phyloP scores from a whole-genome alignment of 2,113 vertebrate genomes.

The Mus pahari region DNA sequence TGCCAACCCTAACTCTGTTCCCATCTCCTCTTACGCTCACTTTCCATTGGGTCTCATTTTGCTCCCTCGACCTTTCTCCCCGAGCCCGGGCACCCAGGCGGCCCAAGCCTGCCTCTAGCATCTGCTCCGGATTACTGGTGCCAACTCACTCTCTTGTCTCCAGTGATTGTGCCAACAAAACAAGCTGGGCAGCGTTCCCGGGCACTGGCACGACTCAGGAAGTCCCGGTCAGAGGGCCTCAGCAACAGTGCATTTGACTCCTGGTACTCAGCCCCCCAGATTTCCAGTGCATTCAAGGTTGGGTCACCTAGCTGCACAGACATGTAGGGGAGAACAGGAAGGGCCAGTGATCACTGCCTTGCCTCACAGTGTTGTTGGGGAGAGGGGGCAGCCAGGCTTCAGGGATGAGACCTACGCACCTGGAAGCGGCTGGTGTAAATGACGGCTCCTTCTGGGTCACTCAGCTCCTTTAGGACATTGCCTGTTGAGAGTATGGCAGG shows the following conservation, averaged over 20 bases:
- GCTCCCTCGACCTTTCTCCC: not conserved
- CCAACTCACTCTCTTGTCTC: constrained; percentile 89
- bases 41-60: not conserved
- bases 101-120: too few relatives aligned
- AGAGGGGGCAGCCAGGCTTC: not conserved
- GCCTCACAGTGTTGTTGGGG: not conserved
- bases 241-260: constrained; percentile 94
- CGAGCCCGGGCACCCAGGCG: not conserved
- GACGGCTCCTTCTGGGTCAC: constrained; percentile 92
- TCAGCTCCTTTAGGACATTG: constrained; percentile 95
- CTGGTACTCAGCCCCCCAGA: constrained; percentile 97
- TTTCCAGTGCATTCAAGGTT: constrained; percentile 93
- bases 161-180: constrained; percentile 93
- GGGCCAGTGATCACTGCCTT: not conserved
- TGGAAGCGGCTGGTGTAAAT: constrained; percentile 93
- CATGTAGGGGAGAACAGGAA: not conserved
- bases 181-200: constrained; percentile 93
- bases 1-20: not conserved
- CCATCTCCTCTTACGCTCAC: not conserved
- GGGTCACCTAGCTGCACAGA: constrained; percentile 92
- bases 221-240: constrained; percentile 82
- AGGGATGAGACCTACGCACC: constrained; percentile 80
- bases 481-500: constrained; percentile 82
- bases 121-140: not conserved
- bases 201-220: constrained; percentile 88